These are phyloP conservation scores for Gallinago stenura DNA, from an alignment of 2,797 vertebrate genomes.

Conservation along the genomic window DNA sequence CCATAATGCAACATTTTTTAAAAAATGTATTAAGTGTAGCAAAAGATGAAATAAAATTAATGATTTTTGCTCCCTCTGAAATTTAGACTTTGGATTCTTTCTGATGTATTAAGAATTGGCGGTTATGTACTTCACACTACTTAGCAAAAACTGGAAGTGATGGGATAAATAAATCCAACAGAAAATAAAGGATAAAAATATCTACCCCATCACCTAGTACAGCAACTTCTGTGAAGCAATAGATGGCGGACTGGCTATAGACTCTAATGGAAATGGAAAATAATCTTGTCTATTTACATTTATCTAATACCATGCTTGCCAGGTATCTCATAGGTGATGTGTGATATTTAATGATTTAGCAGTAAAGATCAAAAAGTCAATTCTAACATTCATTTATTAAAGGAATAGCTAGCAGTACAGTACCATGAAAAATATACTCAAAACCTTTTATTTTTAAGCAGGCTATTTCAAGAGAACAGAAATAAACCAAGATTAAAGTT, in stretches of 20 bases:
- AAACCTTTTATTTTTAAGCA: neutral
- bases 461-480: neutral
- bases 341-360: neutral
- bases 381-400: neutral
- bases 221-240: neutral
- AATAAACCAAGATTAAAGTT: slow-evolving; percentile 1
- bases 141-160: neutral
- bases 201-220: neutral
- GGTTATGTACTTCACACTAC: neutral
- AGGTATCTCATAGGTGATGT: neutral
- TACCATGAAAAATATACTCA: neutral
- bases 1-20: neutral
- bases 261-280: neutral
- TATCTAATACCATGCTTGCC: neutral
- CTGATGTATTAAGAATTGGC: neutral
- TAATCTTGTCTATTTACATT: neutral
- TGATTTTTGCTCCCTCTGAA: neutral
- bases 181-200: neutral
- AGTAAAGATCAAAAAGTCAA: neutral
- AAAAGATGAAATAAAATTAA: neutral
- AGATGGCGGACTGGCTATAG: neutral
- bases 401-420: neutral
- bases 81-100: neutral
- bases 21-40: neutral
- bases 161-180: neutral